Conservation (phyloP, 2,797 vertebrate species). For the Cossypha caffra region DNA sequence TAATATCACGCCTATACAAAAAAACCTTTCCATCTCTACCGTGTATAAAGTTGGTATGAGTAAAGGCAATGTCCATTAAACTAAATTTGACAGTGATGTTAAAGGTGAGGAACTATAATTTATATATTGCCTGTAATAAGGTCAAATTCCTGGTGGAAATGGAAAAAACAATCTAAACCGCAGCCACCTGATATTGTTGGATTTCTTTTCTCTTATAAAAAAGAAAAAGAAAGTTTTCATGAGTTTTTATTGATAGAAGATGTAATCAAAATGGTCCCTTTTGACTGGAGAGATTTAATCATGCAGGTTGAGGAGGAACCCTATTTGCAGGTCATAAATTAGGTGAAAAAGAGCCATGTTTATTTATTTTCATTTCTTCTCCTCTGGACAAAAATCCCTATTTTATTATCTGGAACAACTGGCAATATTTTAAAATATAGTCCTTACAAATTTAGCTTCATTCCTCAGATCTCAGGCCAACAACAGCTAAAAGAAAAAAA, state of each 20-base stretch:
- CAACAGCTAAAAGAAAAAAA: conserved; percentile 27
- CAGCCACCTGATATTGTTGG: background rate
- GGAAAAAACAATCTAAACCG: background rate
- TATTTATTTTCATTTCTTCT: conserved; percentile 51
- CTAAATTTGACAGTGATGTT: background rate
- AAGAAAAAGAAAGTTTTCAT: background rate
- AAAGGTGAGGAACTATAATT: background rate
- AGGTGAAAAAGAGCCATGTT: conserved; percentile 29
- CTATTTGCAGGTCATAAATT: conserved; percentile 47
- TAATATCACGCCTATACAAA: background rate
- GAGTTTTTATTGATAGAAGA: conserved; percentile 25
- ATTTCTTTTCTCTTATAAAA: background rate
- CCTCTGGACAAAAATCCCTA: conserved; percentile 7
- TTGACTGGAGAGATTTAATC: conserved; percentile 23
- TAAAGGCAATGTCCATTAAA: background rate
- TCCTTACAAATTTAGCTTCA: conserved; percentile 28
- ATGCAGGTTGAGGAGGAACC: background rate
- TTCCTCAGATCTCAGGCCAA: conserved; percentile 43
- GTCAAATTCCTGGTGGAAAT: background rate
- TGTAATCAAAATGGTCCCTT: background rate
- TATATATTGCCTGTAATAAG: background rate
- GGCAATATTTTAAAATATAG: conserved; percentile 33
- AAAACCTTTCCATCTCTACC: background rate
- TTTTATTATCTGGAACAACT: conserved; percentile 44
- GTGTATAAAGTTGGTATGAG: background rate